Conservation (phyloP, 2,113 vertebrate species). For the Thamnaconus septentrionalis region DNA sequence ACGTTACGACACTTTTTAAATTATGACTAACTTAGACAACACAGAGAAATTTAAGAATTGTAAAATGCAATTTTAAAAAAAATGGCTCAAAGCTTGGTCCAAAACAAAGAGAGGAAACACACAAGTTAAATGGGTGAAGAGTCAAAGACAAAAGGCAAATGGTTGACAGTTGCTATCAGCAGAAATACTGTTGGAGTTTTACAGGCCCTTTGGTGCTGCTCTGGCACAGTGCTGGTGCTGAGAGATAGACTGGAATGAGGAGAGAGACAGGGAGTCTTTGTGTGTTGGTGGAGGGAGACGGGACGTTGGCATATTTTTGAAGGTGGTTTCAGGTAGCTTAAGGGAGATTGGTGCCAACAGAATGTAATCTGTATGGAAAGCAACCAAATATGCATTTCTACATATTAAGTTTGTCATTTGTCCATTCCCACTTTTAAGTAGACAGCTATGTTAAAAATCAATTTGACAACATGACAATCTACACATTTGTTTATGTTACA, state of each 20-base stretch:
- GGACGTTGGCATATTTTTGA: conserved; percentile 29
- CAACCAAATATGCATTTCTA: too few species aligned
- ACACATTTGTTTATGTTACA: too few species aligned
- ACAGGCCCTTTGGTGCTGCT: conserved; percentile 63
- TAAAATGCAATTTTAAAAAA: too few species aligned
- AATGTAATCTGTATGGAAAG: not conserved
- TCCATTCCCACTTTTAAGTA: too few species aligned
- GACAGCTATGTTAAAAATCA: too few species aligned
- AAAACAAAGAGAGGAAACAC: conserved; percentile 59
- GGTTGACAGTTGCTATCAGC: conserved; percentile 76
- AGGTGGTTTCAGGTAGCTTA: conserved; percentile 35
- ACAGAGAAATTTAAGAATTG: conserved; percentile 34
- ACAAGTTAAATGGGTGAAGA: conserved; percentile 62
- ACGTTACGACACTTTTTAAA: too few species aligned
- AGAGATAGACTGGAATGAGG: conserved; percentile 68
- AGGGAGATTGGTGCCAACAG: conserved; percentile 1
- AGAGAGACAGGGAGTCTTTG: conserved; percentile 41
- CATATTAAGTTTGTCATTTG: too few species aligned
- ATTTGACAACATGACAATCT: too few species aligned
- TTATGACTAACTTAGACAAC: too few species aligned
- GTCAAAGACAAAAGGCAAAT: conserved; percentile 69
- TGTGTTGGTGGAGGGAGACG: conserved; percentile 17
- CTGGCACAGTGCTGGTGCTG: conserved; percentile 58
- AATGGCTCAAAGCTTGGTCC: conserved; percentile 56
- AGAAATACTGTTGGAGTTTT: conserved; percentile 64